phyloP scores from a whole-genome alignment of 2,888 invertebrate genomes.

The Selenia dentaria region DNA sequence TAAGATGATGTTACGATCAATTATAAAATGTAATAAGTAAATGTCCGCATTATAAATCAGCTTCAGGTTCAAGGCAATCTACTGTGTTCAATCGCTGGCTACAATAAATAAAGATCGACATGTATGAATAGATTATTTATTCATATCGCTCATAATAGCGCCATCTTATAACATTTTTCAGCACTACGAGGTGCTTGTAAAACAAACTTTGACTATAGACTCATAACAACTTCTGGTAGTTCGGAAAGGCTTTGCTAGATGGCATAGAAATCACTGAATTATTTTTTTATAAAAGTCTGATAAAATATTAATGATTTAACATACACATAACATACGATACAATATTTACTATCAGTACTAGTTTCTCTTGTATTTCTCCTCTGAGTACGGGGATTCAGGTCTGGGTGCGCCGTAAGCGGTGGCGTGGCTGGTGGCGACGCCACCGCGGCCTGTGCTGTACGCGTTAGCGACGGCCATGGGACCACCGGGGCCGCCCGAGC shows the following conservation, averaged over 20 bases:
- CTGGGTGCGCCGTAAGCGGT: slow-evolving; percentile 88
- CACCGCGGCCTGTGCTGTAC: slow-evolving; percentile 88
- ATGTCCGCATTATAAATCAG: slow-evolving; percentile 13
- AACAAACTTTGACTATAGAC: not conserved
- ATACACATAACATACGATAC: slow-evolving; percentile 30
- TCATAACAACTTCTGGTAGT: slow-evolving; percentile 1
- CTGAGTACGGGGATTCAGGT: slow-evolving; percentile 58
- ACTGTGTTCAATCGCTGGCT: slow-evolving; percentile 2
- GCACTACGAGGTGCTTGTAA: slow-evolving; percentile 1
- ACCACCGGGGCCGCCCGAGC: slow-evolving; percentile 73
- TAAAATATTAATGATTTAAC: slow-evolving; percentile 14
- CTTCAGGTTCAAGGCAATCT: slow-evolving; percentile 27
- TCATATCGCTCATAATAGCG: slow-evolving; percentile 19
- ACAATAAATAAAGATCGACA: slow-evolving; percentile 9
- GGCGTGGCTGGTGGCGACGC: slow-evolving; percentile 89
- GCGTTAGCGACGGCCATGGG: slow-evolving; percentile 90
- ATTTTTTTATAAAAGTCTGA: slow-evolving; percentile 13
- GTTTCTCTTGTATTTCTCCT: slow-evolving; percentile 42
- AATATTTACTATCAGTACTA: slow-evolving; percentile 36
- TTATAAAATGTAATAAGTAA: slow-evolving; percentile 2
- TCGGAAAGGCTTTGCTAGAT: slow-evolving; percentile 9
- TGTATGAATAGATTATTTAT: slow-evolving; percentile 27
- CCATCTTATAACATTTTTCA: slow-evolving; percentile 20
- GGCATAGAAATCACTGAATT: slow-evolving; percentile 7
- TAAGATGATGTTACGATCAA: slow-evolving; percentile 5